Percentiles rank a stretch among this genome's conserved stretches.
Evolutionary conservation across 2,888 invertebrate genomes (phyloP).

Genomic region (Cataglyphis cursor): DNA sequence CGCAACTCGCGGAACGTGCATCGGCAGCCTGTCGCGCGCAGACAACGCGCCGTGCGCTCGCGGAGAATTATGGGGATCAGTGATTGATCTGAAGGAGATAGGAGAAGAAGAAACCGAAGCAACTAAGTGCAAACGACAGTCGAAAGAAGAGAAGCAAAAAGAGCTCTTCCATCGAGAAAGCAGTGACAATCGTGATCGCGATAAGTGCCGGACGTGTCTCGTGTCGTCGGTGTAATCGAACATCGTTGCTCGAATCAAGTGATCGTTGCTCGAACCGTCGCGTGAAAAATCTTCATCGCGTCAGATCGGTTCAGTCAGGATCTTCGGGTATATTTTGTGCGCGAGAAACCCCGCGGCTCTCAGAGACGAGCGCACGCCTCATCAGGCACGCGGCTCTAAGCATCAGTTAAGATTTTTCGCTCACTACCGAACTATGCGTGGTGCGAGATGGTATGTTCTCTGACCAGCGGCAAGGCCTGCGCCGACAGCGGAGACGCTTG

Average conservation of each 20-base stretch:
- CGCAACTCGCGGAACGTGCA: slow-evolving; percentile 29
- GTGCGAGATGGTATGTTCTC: slow-evolving; percentile 86
- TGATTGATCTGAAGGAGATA: slow-evolving; percentile 26
- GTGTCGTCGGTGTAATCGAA: slow-evolving; percentile 18
- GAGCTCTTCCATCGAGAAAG: background rate
- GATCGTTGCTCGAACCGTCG: background rate
- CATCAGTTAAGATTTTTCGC: slow-evolving; percentile 67
- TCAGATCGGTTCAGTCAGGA: background rate
- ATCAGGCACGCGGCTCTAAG: slow-evolving; percentile 15
- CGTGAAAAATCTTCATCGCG: background rate
- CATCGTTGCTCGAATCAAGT: slow-evolving; percentile 28
- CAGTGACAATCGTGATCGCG: slow-evolving; percentile 36
- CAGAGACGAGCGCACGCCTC: slow-evolving; percentile 29
- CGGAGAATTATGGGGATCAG: slow-evolving; percentile 19
- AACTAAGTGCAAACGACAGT: background rate
- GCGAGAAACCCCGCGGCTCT: background rate
- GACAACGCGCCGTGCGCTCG: slow-evolving; percentile 32
- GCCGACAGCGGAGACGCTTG: slow-evolving; percentile 74
- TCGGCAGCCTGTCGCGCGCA: slow-evolving; percentile 29
- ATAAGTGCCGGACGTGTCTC: slow-evolving; percentile 28
- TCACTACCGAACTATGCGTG: slow-evolving; percentile 83
- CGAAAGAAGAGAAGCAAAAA: background rate
- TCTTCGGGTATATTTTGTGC: background rate
- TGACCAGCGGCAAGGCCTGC: slow-evolving; percentile 81
- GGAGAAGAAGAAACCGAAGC: background rate